These are phyloP conservation scores for Neodon shergylaensis DNA, from an alignment of 2,113 vertebrate species.

Conservation along the genomic window DNA sequence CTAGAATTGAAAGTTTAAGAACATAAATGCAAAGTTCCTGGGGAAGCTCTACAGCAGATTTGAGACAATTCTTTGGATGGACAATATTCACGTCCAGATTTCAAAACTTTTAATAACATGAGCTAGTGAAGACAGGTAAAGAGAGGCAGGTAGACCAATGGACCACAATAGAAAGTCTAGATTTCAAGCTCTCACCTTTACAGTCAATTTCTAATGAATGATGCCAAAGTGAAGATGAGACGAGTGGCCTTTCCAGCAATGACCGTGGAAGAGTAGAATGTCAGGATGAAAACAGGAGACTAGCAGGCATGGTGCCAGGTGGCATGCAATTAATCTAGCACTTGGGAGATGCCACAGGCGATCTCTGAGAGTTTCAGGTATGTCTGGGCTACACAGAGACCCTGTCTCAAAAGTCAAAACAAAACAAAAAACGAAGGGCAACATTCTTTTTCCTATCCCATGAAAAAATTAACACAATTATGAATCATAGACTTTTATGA, in stretches of 20 bases:
- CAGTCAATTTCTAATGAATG: neutral
- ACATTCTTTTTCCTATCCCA: neutral
- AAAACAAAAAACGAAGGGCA: neutral
- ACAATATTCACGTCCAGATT: neutral
- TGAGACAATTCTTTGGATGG: neutral
- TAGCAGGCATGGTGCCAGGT: neutral
- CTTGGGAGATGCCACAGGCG: too few species aligned
- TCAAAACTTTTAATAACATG: neutral
- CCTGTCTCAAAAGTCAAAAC: neutral
- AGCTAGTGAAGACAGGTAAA: neutral
- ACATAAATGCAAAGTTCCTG: neutral
- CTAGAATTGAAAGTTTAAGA: neutral
- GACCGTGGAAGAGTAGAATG: neutral
- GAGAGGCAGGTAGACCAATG: neutral
- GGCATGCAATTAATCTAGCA: neutral
- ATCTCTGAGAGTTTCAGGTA: neutral
- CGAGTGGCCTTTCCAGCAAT: neutral
- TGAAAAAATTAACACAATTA: neutral
- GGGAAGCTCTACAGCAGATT: neutral
- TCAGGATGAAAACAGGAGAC: neutral
- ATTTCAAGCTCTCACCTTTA: neutral
- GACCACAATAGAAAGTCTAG: neutral
- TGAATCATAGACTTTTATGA: neutral
- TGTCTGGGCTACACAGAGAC: neutral
- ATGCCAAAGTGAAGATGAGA: neutral